Evolutionary conservation across 1,140 invertebrate genomes (phyloP), one percentile per base, ranked within the genome.

Genomic region (Alviniconcha marisindica): DNA sequence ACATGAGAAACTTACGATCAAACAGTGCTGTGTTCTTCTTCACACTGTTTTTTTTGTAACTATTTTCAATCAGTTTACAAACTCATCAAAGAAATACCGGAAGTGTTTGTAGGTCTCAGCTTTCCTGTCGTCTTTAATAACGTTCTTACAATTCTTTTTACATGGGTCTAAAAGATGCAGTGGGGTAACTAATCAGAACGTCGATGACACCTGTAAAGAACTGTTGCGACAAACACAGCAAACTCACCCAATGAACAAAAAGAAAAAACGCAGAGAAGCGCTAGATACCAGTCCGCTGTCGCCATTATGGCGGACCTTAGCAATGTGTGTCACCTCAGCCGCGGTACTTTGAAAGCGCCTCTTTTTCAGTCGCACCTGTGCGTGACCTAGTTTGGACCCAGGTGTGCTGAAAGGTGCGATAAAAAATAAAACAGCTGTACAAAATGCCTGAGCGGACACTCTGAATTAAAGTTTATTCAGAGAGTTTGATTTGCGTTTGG

Each of bases 301-400:
- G 78, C 78, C 78, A 80, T 80, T 36, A 38, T 80, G 78, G 78
- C 78, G 78, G 36, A 80, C 54, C 74, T 51, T 21, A 80, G 51
- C 21, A 42, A 60, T 80, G 36, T 76, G 38, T 80, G 78, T 80
- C 78, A 80, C 78, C 78, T 78, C 77, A 31, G 51, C 38, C 73
- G 73, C 73, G 42, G 38, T 44, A 24, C 77, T 80, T 60, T 66
- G 78, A 80, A 80, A 42, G 73, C 42, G 73, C 73, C 78, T 80
- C 56, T 78, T 15, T 80, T 60, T 80, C 54, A 33, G 48, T 78
- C 60, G 36, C 78, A 80, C 78, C 78, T 80, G 78, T 80, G 77
- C 40, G 15, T 78, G 78, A 69, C 78, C 78, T 28, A 40, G 14
- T 40, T 80, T 28, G 38, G 28, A 38, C n/a, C 56, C 54, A 80